Evolutionary conservation across 2,888 invertebrate species (phyloP), one percentile per base, ranked within the genome.

Genomic region (Cloeon dipterum): DNA sequence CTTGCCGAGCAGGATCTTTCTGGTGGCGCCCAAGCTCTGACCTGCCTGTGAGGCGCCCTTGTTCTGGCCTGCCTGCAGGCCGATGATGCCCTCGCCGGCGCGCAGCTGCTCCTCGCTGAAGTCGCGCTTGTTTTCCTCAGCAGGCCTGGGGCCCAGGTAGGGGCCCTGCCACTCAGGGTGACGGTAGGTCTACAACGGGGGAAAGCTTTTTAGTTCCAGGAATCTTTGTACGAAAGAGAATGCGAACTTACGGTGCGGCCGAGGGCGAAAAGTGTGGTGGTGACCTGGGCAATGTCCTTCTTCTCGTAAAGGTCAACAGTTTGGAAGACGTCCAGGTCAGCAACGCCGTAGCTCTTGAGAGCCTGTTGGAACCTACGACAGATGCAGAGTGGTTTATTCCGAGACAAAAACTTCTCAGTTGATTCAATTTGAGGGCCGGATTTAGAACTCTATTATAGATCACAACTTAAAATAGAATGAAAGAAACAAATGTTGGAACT

Each of bases 281-380:
- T 74, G 37, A 88, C 82, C 57, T 72, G 72, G 17, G 74, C 71
- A 50, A 86, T 79, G 59, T 88, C 85, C 59, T 83, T 86, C 68
- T 82, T 79, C 58, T 96, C 94, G 69, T 77, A 94, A 36, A 96
- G 67, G 56, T 96, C 96, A 35, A 91, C 88, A 4, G 94, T 94
- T 62, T 93, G 89, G 74, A 94, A 94, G 38, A 85, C 76, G 57
- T 94, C 94, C 43, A 79, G 70, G 53, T 86, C 86, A 36, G 71
- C 60, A 13, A 94, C 89, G 42, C 94, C 96, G 56, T 89, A 83
- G 1, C 68, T 71, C 55, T 76, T 79, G 47, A 83, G 63, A 10
- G 85, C 88, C 39, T 72, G 74, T 57, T 86, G 77, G 71, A 94
- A 91, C 63, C 70, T 71, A 46, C n/a, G 49, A 47, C 45, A 32